phyloP scores from a whole-genome alignment of 2,113 vertebrate species.

The Cepphus grylle region DNA sequence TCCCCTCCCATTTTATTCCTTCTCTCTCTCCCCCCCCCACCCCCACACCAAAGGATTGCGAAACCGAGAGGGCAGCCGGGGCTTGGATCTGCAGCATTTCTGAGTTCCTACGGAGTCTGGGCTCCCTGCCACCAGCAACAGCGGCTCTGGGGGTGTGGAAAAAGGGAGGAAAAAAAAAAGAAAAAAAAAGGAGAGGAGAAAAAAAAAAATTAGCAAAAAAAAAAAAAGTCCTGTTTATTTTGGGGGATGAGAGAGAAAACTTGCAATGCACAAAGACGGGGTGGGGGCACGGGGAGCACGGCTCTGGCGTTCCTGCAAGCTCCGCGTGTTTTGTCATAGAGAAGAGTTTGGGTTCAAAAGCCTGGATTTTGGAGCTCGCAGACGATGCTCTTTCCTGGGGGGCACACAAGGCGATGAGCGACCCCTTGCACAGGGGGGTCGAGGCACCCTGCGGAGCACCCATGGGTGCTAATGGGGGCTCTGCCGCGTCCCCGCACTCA shows the following conservation, averaged over 20 bases:
- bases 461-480: background rate
- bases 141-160: constrained; percentile 63
- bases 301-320: background rate
- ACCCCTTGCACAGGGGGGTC: accelerated
- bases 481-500: background rate
- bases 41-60: constrained; percentile 23
- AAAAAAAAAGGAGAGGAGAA: background rate
- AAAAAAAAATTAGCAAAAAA: background rate
- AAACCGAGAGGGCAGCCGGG: constrained; percentile 40
- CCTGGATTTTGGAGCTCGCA: background rate
- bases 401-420: accelerated
- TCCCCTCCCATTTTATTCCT: constrained; percentile 50
- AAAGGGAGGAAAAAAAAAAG: background rate
- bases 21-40: background rate
- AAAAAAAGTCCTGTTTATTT: constrained; percentile 1
- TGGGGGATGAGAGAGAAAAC: constrained; percentile 33
- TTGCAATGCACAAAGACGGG: background rate
- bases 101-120: constrained; percentile 62
- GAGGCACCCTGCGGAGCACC: background rate
- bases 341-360: background rate
- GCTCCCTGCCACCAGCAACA: constrained; percentile 59
- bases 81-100: constrained; percentile 38
- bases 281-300: background rate
- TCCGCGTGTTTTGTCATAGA: accelerated
- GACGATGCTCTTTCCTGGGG: background rate